Evolutionary conservation across 2,113 vertebrate species (phyloP).

Genomic region (Semicossyphus pulcher): DNA sequence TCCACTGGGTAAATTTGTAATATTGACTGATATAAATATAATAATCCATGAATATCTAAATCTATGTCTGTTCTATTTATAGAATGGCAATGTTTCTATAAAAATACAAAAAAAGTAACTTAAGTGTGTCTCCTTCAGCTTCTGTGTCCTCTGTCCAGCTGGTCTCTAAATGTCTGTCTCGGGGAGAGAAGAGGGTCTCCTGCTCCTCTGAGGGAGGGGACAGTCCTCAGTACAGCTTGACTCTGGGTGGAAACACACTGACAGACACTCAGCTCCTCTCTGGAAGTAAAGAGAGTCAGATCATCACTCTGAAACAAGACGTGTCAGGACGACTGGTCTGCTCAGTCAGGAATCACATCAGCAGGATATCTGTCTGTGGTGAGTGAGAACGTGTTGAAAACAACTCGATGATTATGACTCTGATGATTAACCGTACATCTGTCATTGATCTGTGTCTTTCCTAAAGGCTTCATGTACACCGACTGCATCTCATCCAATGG

Average conservation of each 20-base stretch:
- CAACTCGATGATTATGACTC: not conserved
- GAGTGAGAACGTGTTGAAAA: conserved; percentile 36
- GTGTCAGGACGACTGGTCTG: no score
- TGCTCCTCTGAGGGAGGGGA: no score
- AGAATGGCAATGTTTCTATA: no score
- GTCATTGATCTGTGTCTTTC: no score
- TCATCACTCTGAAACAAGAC: no score
- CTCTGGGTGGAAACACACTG: conserved; percentile 43
- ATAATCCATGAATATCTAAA: not conserved
- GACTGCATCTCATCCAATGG: conserved; percentile 55
- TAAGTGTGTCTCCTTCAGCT: conserved; percentile 47
- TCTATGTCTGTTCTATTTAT: not conserved
- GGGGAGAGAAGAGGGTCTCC: no score
- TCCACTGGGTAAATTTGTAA: rapidly evolving
- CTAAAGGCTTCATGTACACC: conserved; percentile 22
- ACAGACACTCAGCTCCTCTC: conserved; percentile 29
- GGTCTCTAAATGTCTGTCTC: no score
- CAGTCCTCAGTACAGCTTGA: conserved; percentile 66
- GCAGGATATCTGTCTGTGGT: conserved; percentile 50
- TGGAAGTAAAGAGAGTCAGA: no score
- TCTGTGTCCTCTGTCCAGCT: no score
- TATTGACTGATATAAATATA: not conserved
- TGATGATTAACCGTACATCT: no score
- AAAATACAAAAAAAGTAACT: not conserved
- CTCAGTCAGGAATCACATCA: conserved; percentile 62